phyloP scores from a whole-genome alignment of 2,888 invertebrate genomes.

The Drosophila parthenogenetica region DNA sequence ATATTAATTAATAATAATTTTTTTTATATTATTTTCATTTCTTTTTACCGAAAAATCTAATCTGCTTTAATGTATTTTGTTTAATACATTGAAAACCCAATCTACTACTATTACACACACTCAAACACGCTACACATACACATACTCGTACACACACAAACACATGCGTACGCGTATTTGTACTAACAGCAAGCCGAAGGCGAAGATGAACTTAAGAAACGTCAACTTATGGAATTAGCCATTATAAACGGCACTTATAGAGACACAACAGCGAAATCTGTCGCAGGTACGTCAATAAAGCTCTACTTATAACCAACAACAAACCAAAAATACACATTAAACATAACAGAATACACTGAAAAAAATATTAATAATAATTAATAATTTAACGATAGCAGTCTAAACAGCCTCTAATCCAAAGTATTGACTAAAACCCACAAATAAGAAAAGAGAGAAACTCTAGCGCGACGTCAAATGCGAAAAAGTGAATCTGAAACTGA shows the following conservation, averaged over 20 bases:
- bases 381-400: slow-evolving; percentile 33
- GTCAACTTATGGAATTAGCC: slow-evolving; percentile 99
- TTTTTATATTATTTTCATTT: slow-evolving; percentile 68
- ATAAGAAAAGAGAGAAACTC: slow-evolving; percentile 9
- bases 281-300: slow-evolving; percentile 88
- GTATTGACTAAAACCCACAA: slow-evolving; percentile 42
- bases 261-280: slow-evolving; percentile 95
- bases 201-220: slow-evolving; percentile 99
- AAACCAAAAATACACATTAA: slow-evolving; percentile 15
- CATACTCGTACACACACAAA: slow-evolving; percentile 43
- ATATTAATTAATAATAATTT: slow-evolving; percentile 70
- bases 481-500: slow-evolving; percentile 1
- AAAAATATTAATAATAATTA: slow-evolving; percentile 9
- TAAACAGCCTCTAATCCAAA: slow-evolving; percentile 53
- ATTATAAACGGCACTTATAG: slow-evolving; percentile 99
- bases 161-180: slow-evolving; percentile 50
- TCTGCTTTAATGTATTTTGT: slow-evolving; percentile 77
- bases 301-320: slow-evolving; percentile 40
- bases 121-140: slow-evolving; percentile 43
- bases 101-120: slow-evolving; percentile 39
- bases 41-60: slow-evolving; percentile 68
- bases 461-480: neutral
- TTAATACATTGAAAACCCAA: slow-evolving; percentile 74
- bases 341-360: slow-evolving; percentile 2
- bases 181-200: slow-evolving; percentile 97